Base-by-base conservation (phyloP, 2,113 vertebrate species). In the Orientallactaga bullata region DNA sequence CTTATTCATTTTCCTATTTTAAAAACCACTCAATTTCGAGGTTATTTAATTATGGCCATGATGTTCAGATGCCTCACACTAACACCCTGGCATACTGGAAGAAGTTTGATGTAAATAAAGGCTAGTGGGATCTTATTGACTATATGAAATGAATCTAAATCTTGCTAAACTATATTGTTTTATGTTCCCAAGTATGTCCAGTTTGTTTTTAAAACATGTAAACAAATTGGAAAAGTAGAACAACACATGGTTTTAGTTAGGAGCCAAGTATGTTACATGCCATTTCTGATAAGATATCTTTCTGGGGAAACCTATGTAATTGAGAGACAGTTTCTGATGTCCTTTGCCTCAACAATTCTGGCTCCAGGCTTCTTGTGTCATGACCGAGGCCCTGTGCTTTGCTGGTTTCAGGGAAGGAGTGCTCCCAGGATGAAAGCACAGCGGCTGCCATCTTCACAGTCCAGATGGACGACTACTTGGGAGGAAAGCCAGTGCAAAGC, bases 391-490 rank as follows among this genome's bases (percentile, higher is more conserved):
- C 24, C 32, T 96, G 1, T 88, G 95, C 21, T 7, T 28, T 91
- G 65, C 90, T 85, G 0, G 11, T 95, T 97, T 94, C 96, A 99
- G 99, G 99, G 23, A 98, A 98, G 0, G 99, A 99, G 61, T 99
- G 99, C 69, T 98, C 99, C 7, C 99, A 99, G 96, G 99, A 99
- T 85, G 99, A 99, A 97, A 99, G 99, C 26, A 98, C 99, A 3
- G 98, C 99, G 0, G 99, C 98, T 0, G 99, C 99, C 83, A 99
- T 99, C 95, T 99, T 99, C 51, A 93, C 99, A 20, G 99, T 98
- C 61, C 99, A 99, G 95, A 97, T 99, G 98, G 99, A 99, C 76
- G 99, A 99, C 95, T 99, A 98, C 81, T 97, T 99, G 92, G 99
- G 99, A 7, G 99, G 99, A 23, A 98, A 98, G 4, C 99, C 99